phyloP scores from a whole-genome alignment of 2,888 invertebrate genomes.

The Dolichomitus sp. region DNA sequence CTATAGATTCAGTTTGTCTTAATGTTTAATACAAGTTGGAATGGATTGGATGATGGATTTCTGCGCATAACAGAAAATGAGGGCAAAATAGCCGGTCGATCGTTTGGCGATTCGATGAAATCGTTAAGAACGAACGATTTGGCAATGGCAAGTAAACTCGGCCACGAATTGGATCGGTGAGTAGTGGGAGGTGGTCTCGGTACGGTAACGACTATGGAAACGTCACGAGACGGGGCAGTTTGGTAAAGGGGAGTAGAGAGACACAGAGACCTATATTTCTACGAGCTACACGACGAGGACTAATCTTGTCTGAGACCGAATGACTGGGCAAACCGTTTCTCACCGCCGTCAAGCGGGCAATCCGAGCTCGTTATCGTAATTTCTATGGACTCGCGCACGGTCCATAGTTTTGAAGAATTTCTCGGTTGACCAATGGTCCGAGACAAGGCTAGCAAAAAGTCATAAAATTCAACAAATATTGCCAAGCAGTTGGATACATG shows the following conservation, averaged over 20 bases:
- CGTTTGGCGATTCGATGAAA: slow-evolving; percentile 40
- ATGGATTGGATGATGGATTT: background rate
- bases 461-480: slow-evolving; percentile 15
- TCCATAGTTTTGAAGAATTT: slow-evolving; percentile 50
- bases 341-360: slow-evolving; percentile 47
- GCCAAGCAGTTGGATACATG: background rate
- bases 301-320: slow-evolving; percentile 59
- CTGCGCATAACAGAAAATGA: slow-evolving; percentile 1
- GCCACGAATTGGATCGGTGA: slow-evolving; percentile 38
- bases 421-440: slow-evolving; percentile 53
- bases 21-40: background rate
- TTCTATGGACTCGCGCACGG: slow-evolving; percentile 47
- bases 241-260: slow-evolving; percentile 17
- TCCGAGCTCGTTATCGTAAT: slow-evolving; percentile 64
- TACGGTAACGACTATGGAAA: slow-evolving; percentile 35
- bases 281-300: slow-evolving; percentile 39
- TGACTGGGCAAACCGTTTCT: slow-evolving; percentile 50
- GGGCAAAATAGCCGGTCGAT: slow-evolving; percentile 20
- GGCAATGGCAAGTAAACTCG: slow-evolving; percentile 58
- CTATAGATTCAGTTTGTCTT: no score
- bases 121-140: slow-evolving; percentile 50
- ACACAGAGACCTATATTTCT: slow-evolving; percentile 22
- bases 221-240: slow-evolving; percentile 34
- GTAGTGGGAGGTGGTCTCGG: background rate
- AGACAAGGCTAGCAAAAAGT: background rate